Conservation (phyloP, 2,113 vertebrate genomes). For the Octodon degus region DNA sequence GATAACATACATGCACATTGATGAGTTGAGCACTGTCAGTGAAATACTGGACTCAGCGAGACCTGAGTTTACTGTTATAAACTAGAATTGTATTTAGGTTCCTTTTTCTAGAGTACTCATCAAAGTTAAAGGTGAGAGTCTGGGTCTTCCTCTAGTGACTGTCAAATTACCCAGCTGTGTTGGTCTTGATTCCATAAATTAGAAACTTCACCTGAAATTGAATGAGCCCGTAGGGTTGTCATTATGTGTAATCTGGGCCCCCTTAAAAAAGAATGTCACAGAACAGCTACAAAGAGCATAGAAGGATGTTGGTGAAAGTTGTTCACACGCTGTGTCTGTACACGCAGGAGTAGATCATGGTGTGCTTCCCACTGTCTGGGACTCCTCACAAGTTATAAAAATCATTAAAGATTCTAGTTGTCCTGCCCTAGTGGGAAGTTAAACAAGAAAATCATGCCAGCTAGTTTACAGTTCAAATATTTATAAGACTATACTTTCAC, state of each 20-base stretch:
- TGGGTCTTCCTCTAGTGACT: background rate
- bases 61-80: background rate
- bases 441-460: constrained; percentile 58
- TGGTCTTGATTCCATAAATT: constrained; percentile 10
- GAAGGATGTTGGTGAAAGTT: background rate
- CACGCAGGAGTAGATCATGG: constrained; percentile 35
- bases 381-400: constrained; percentile 66
- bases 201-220: constrained; percentile 29
- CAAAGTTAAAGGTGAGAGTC: background rate
- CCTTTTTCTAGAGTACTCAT: background rate
- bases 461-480: constrained; percentile 55
- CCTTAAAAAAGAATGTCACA: background rate
- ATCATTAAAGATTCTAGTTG: constrained; percentile 72
- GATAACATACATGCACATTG: background rate
- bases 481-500: constrained; percentile 25
- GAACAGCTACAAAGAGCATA: background rate
- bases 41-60: background rate
- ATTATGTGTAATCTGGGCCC: background rate
- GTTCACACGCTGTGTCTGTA: background rate
- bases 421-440: constrained; percentile 62
- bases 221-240: background rate
- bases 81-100: background rate
- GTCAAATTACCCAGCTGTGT: background rate
- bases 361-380: constrained; percentile 32
- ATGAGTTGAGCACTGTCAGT: background rate